Evolutionary conservation across 2,113 vertebrate species (phyloP).

Genomic region (Sander vitreus): DNA sequence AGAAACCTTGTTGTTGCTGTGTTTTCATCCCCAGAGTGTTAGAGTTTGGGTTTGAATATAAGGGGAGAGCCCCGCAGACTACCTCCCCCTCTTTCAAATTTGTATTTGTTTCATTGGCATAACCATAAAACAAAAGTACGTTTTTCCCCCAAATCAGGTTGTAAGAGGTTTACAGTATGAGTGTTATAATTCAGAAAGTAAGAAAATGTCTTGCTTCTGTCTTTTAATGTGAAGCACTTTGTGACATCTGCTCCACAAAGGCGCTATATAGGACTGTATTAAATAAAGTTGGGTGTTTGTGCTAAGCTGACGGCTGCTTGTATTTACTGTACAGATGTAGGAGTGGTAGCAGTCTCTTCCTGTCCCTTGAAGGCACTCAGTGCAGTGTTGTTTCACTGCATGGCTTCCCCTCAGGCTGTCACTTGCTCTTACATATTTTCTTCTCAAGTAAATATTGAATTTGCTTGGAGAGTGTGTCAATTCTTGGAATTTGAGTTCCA

Average conservation of each 20-base stretch:
- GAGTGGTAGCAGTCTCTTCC: not conserved
- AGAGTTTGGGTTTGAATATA: not conserved
- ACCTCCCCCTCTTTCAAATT: not conserved
- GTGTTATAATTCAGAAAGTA: too few species aligned
- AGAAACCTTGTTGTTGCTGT: not conserved
- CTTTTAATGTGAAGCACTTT: not conserved
- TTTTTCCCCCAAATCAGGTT: not conserved
- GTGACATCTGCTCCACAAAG: not conserved
- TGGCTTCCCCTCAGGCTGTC: not conserved
- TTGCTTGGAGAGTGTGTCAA: not conserved
- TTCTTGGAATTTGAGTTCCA: not conserved
- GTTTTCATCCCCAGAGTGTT: not conserved
- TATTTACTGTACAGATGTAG: not conserved
- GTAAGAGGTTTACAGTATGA: not conserved
- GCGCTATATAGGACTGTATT: not conserved
- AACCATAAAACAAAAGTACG: not conserved
- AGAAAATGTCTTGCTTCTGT: not conserved
- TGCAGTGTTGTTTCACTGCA: not conserved
- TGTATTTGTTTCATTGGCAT: too few species aligned
- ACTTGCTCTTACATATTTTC: not conserved
- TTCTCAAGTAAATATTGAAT: not conserved
- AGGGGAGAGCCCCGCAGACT: constrained; percentile 36
- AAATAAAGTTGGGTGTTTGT: not conserved
- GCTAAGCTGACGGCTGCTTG: not conserved
- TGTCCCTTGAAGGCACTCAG: not conserved